phyloP scores from a whole-genome alignment of 2,888 invertebrate species.

The Pachliopta kotzebuea region DNA sequence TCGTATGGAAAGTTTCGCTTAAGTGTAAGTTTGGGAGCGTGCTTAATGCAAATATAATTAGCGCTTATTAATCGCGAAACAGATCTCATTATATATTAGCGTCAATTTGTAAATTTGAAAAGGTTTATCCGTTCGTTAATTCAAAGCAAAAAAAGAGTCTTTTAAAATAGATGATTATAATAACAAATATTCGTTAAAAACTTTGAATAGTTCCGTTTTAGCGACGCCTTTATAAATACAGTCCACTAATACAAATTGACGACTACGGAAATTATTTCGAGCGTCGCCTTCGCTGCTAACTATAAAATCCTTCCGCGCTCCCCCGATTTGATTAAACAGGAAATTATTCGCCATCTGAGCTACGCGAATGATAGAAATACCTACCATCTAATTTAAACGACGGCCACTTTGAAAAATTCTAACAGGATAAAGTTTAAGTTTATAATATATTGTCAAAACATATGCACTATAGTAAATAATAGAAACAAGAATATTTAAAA shows the following conservation, averaged over 20 bases:
- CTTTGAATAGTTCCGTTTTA: no score
- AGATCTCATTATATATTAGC: no score
- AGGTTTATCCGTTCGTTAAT: no score
- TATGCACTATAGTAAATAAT: no score
- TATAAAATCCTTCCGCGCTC: slow-evolving; percentile 24
- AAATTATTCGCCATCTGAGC: slow-evolving; percentile 28
- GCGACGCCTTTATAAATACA: neutral
- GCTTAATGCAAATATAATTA: slow-evolving; percentile 7
- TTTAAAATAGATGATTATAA: no score
- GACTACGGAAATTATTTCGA: slow-evolving; percentile 20
- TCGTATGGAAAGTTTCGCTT: slow-evolving; percentile 14
- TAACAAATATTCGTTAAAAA: no score
- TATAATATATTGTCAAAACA: no score
- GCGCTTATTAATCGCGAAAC: neutral
- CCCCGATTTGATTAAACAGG: slow-evolving; percentile 29
- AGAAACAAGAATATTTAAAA: no score
- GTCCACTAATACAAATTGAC: slow-evolving; percentile 13
- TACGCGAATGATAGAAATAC: slow-evolving; percentile 17
- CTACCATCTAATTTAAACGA: slow-evolving; percentile 13
- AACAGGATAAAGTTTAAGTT: no score
- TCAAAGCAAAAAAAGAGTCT: no score
- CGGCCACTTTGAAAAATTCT: neutral
- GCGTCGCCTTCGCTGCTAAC: slow-evolving; percentile 5
- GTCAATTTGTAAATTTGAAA: no score
- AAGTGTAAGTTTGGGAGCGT: neutral